These are phyloP conservation scores for Malthinus seriepunctatus DNA, from an alignment of 2,888 invertebrate genomes.

Conservation along the genomic window DNA sequence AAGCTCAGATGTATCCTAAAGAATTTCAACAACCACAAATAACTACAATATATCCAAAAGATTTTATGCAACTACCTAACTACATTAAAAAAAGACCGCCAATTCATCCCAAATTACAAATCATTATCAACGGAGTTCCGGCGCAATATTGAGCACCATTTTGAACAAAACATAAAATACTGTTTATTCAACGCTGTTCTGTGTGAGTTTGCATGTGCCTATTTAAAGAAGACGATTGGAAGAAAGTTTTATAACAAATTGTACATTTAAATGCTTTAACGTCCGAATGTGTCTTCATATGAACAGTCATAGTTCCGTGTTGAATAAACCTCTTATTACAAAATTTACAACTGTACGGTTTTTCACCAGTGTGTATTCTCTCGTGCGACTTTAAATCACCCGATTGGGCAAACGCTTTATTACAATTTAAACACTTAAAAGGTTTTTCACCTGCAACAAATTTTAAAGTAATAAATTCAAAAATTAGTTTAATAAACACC, in stretches of 20 bases:
- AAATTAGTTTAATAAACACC: slow-evolving; percentile 8
- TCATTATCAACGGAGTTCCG: not conserved
- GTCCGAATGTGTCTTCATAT: slow-evolving; percentile 37
- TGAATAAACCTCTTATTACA: slow-evolving; percentile 37
- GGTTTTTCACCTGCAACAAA: slow-evolving; percentile 36
- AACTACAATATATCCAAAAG: not conserved
- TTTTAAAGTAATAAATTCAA: too few relatives aligned
- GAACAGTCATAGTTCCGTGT: slow-evolving; percentile 35
- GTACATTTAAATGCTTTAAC: slow-evolving; percentile 25
- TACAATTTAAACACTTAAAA: slow-evolving; percentile 34
- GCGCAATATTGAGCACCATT: not conserved
- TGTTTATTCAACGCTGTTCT: not conserved
- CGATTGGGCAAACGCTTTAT: slow-evolving; percentile 35
- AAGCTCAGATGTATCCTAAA: not conserved
- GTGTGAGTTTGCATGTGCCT: slow-evolving; percentile 20
- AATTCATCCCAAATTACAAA: not conserved
- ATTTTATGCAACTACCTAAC: not conserved
- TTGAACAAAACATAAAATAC: not conserved
- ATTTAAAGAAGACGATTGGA: slow-evolving; percentile 25
- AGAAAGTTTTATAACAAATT: slow-evolving; percentile 27
- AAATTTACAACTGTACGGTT: slow-evolving; percentile 32
- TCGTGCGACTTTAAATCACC: slow-evolving; percentile 36
- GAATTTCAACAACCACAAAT: not conserved
- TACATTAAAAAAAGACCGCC: not conserved
- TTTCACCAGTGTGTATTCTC: slow-evolving; percentile 32